phyloP scores from a whole-genome alignment of 2,113 vertebrate genomes.

The Hyla sarda region DNA sequence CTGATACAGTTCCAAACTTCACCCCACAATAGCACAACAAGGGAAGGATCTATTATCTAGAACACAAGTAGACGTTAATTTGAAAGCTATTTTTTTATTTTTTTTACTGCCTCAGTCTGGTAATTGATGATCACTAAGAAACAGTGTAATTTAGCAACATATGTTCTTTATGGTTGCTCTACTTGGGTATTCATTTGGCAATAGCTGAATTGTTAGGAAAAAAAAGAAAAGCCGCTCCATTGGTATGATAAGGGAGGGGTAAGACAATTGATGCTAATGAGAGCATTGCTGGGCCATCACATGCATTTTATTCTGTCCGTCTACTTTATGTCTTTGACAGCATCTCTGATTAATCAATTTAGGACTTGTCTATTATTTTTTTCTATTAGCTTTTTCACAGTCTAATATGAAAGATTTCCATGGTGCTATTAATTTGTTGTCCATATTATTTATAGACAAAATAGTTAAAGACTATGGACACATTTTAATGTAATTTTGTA shows the following conservation, averaged over 20 bases:
- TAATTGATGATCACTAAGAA: conserved; percentile 65
- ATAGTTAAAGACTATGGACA: too few species aligned
- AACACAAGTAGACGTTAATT: conserved; percentile 66
- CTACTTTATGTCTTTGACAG: neutral
- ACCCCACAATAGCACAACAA: conserved; percentile 68
- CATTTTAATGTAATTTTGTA: too few species aligned
- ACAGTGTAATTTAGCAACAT: conserved; percentile 66
- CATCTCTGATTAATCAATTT: neutral
- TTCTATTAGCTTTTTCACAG: neutral
- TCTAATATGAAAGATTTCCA: too few species aligned
- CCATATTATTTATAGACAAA: too few species aligned
- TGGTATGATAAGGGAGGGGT: conserved; percentile 21
- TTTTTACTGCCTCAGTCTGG: conserved; percentile 65
- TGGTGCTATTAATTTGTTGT: neutral
- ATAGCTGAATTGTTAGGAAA: conserved; percentile 66
- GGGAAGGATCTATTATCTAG: conserved; percentile 67
- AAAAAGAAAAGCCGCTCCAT: neutral
- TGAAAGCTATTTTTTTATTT: conserved; percentile 62
- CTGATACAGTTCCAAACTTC: conserved; percentile 72
- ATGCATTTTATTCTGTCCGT: neutral
- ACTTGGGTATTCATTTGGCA: conserved; percentile 68
- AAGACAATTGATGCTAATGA: conserved; percentile 50
- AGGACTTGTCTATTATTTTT: neutral
- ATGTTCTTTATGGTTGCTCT: conserved; percentile 64
- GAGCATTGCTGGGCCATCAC: neutral